phyloP scores from a whole-genome alignment of 2,797 vertebrate species.

The Intellagama lesueurii region DNA sequence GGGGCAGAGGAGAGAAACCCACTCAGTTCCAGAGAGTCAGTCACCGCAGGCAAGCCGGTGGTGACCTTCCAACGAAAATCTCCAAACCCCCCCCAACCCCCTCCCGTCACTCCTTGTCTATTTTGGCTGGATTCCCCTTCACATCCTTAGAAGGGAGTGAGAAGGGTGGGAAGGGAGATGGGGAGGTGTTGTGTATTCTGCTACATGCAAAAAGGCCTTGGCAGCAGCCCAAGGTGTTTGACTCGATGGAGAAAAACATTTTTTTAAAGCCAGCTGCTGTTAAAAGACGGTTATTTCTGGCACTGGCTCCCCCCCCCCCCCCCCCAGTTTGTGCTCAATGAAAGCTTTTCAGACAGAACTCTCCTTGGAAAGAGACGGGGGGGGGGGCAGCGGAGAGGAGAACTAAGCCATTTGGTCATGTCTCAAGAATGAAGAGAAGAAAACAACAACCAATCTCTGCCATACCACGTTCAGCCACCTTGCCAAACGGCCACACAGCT shows the following conservation, averaged over 20 bases:
- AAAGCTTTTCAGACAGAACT: constrained; percentile 21
- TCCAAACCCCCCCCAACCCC: too few relatives aligned
- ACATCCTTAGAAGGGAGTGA: not conserved
- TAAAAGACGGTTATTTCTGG: constrained; percentile 23
- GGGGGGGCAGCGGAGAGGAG: not conserved
- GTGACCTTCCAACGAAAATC: not conserved
- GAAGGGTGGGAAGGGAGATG: too few relatives aligned
- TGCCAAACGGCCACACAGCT: not conserved
- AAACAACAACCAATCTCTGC: too few relatives aligned
- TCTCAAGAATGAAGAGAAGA: not conserved
- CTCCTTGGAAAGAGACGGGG: not conserved
- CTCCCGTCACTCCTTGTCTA: not conserved
- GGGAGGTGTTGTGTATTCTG: not conserved
- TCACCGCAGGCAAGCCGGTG: accelerated
- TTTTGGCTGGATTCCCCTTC: not conserved
- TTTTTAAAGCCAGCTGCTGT: constrained; percentile 27
- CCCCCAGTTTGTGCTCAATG: not conserved
- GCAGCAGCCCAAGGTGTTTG: not conserved
- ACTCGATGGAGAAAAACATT: not conserved
- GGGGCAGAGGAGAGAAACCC: not conserved
- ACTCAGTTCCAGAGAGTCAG: accelerated
- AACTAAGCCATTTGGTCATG: not conserved
- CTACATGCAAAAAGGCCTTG: not conserved
- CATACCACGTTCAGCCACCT: not conserved
- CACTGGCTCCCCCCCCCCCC: not conserved